Base-by-base conservation (phyloP, 2,888 invertebrate genomes). In the Meteorus cinctellus region DNA sequence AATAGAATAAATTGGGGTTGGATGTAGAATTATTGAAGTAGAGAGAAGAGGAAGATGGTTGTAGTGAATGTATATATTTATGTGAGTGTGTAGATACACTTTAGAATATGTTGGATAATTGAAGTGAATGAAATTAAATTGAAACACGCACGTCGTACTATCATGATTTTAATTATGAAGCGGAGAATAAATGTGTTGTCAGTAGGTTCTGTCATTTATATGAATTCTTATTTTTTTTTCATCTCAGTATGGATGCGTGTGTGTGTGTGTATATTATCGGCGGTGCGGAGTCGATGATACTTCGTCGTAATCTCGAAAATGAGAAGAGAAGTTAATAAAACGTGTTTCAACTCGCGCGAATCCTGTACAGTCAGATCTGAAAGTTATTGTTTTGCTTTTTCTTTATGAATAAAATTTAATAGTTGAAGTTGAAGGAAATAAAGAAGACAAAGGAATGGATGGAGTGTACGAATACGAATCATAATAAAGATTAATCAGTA, bases 341-440 rank as follows among this genome's bases (percentile, higher is more conserved):
- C 86, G 84, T 84, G 86, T 83, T 81, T 81, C 81, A 81, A 81
- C 83, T 80, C 81, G 83, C 82, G 79, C 81, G 81, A 81, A 74
- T 78, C 82, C 75, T 79, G 87, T 86, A 87, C 86, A 87, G 84
- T 84, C 84, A 31, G 65, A 65, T 67, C 78, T 27, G 36, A 75
- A 82, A 88, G 78, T 87, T 84, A 19, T 65, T 65, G 65, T 65
- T 65, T 36, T 16, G n/a, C 19, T 65, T 62, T 62, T 62, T 27
- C 12, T 62, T 62, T 12, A 63, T 19, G 8, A 55, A 55, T 55
- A 19, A 19, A n/a, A 8, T 55, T 55, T 55, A 19, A 19, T 55
- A 19, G 55, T 19, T 19, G 16, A 10, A 41, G 41, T 41, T 55
- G 55, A 19, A 29, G 10, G n/a, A 48, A 27, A 71, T 41, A 24